phyloP scores from a whole-genome alignment of 2,888 invertebrate genomes.

The Hedya salicella region DNA sequence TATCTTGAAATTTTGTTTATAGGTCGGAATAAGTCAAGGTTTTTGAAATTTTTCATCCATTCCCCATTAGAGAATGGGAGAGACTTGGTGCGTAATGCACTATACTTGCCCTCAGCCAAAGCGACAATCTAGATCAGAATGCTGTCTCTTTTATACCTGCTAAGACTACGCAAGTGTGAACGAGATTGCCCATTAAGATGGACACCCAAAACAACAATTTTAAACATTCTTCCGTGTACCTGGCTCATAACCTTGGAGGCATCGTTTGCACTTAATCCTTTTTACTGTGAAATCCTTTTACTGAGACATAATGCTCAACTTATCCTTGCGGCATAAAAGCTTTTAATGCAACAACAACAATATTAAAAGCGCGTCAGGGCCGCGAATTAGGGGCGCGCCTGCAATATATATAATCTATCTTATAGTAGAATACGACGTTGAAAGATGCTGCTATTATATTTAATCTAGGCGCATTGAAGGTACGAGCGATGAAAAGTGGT shows the following conservation, averaged over 20 bases:
- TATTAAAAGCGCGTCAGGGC: conserved; percentile 22
- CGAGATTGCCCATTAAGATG: no score
- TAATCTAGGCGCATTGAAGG: conserved; percentile 13
- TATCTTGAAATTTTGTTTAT: no score
- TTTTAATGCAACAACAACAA: conserved; percentile 28
- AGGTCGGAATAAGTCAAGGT: no score
- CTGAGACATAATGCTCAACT: conserved; percentile 5
- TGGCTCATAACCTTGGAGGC: conserved; percentile 10
- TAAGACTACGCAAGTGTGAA: no score
- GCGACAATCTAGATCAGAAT: no score
- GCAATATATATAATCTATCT: conserved; percentile 3
- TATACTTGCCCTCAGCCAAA: no score
- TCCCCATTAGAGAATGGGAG: no score
- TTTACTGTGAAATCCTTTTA: conserved; percentile 24
- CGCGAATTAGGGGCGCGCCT: conserved; percentile 13
- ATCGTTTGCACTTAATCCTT: conserved; percentile 6
- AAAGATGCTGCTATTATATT: conserved; percentile 3
- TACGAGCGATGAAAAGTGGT: no score
- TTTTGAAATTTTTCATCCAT: no score
- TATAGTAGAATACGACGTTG: neutral
- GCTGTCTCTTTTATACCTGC: no score
- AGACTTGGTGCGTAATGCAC: no score
- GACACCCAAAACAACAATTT: neutral
- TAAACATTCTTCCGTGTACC: neutral
- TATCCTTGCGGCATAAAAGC: conserved; percentile 27